These are phyloP conservation scores for Phrixothrix hirtus DNA, from an alignment of 2,888 invertebrate genomes.

Conservation along the genomic window DNA sequence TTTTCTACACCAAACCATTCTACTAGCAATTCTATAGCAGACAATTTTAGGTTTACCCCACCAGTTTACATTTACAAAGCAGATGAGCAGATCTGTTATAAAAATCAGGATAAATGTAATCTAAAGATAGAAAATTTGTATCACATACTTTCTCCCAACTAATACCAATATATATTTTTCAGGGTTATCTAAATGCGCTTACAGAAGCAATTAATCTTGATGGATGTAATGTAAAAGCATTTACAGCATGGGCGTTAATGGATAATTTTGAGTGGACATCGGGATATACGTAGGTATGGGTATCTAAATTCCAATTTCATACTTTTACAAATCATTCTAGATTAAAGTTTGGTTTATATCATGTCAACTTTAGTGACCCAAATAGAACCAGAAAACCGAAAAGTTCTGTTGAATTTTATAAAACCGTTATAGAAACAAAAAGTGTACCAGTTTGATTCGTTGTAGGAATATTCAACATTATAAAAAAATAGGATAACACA, in stretches of 20 bases:
- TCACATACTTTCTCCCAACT: too few species aligned
- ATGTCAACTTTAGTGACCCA: constrained; percentile 65
- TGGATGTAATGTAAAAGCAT: constrained; percentile 65
- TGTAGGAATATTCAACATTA: too few species aligned
- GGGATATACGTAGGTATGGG: constrained; percentile 42
- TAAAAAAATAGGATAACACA: too few species aligned
- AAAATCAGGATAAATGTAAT: too few species aligned
- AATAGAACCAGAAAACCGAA: constrained; percentile 64
- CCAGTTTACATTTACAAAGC: too few species aligned
- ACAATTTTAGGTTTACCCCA: too few species aligned
- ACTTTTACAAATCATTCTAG: constrained; percentile 35
- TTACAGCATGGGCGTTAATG: constrained; percentile 78
- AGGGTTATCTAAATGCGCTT: constrained; percentile 57
- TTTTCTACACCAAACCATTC: too few species aligned
- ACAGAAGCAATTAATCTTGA: constrained; percentile 60
- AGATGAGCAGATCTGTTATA: too few species aligned
- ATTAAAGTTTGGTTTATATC: constrained; percentile 65
- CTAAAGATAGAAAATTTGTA: too few species aligned
- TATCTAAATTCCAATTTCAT: neutral
- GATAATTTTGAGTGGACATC: constrained; percentile 54
- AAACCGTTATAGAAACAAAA: constrained; percentile 56
- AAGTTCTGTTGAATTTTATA: constrained; percentile 62
- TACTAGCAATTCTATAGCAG: too few species aligned
- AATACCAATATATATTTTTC: constrained; percentile 18
- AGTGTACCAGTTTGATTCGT: constrained; percentile 5